Percentiles rank a stretch among this genome's conserved stretches.
These are phyloP conservation scores for Prunella strophiata DNA, from an alignment of 2,797 vertebrate species.

Conservation along the genomic window DNA sequence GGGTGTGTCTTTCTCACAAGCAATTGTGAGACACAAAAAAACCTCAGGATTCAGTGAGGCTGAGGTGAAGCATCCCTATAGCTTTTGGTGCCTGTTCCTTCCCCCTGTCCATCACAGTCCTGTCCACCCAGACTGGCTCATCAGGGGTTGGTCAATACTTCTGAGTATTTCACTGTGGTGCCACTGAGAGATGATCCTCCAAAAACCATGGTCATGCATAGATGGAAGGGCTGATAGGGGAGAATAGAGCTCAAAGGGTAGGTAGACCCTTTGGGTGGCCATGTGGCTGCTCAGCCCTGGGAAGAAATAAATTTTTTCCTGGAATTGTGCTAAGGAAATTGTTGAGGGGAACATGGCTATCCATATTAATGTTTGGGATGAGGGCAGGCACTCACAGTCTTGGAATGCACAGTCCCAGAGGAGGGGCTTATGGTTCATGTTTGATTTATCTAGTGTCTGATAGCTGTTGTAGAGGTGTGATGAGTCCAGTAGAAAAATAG, in stretches of 20 bases:
- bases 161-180: background rate
- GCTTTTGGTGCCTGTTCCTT: background rate
- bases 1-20: background rate
- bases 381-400: background rate
- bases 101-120: background rate
- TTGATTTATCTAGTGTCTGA: background rate
- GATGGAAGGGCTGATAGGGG: background rate
- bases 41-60: background rate
- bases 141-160: background rate
- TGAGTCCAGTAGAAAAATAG: background rate
- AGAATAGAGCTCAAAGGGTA: background rate
- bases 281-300: background rate
- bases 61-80: background rate
- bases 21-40: background rate
- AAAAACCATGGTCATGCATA: background rate
- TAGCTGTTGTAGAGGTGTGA: background rate
- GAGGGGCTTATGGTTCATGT: accelerated
- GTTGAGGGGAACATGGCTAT: accelerated
- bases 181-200: background rate
- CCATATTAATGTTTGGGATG: background rate
- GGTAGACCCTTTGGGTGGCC: background rate
- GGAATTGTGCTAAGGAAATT: background rate
- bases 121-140: background rate
- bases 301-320: background rate
- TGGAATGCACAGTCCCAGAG: background rate